Base-by-base conservation (phyloP, 2,113 vertebrate genomes). In the Pycnonotus jocosus region DNA sequence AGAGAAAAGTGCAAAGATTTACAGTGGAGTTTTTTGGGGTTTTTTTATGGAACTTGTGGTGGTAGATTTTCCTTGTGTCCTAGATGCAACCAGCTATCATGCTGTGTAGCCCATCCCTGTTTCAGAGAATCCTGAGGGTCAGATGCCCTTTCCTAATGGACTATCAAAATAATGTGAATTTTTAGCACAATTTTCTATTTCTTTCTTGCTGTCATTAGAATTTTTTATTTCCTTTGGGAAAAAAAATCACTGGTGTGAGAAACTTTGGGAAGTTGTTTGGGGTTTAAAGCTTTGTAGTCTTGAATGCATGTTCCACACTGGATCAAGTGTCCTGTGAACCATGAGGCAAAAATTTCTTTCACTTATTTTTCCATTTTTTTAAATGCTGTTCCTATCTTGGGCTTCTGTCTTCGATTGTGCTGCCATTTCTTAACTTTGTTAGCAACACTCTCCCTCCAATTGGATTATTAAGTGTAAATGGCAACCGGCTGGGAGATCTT, bases 381-480 rank as follows among this genome's bases (percentile, higher is more conserved):
- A 48, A 83, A 35, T 42, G 56, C 20, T 31, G 38, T 64, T 68
- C 10, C 65, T 70, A 3, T 58, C 71, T 77, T 2, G 0, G 42
- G 64, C 77, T 5, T 0, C 38, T 53, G 33, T 22, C 54, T 90
- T 72, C 28, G 8, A 11, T 66, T 82, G 10, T 23, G 21, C 37
- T 76, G 79, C 40, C 22, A 7, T 56, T 88, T 88, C 66, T 83
- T 7, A 58, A 60, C 72, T 81, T 82, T 69, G 61, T 69, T 60
- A 73, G 69, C 60, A 73, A 45, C 31, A 14, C 20, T 40, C 27
- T 93, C 64, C n/a, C 54, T 83, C 68, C 28, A 70, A 1, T 74
- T 92, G 88, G 76, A 92, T 96, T 90, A 88, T 56, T 25, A 51
- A 51, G 44, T 64, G 68, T 86, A 90, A 93, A 88, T 92, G 76